A percentile compares a stretch with the other conserved stretches of the same genome.
These are phyloP conservation scores for Apostichopus leukothele DNA, from an alignment of 53 echinoderm and acorn worm genomes.

Conservation along the genomic window DNA sequence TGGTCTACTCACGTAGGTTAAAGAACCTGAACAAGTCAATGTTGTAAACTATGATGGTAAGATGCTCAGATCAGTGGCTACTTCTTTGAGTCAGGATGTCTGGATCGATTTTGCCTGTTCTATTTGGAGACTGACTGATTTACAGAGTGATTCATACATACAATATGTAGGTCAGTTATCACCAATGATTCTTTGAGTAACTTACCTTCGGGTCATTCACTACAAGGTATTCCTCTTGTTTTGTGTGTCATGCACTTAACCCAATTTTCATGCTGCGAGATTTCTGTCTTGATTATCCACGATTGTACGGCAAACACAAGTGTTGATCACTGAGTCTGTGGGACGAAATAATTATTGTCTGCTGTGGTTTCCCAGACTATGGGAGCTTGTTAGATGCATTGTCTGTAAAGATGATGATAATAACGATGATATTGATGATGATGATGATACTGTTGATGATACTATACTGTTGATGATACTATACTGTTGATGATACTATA, in stretches of 20 bases:
- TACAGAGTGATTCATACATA: not conserved
- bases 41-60: not conserved
- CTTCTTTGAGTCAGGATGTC: not conserved
- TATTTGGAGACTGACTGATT: not conserved
- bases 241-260: conserved; percentile 7
- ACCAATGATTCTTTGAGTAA: not conserved
- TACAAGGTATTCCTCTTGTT: not conserved
- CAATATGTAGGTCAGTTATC: not conserved
- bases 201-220: not conserved
- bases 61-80: not conserved
- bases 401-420: not conserved
- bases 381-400: too few species aligned
- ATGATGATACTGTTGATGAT: not conserved
- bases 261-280: not conserved
- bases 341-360: not conserved
- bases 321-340: not conserved
- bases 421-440: not conserved
- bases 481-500: not conserved
- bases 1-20: too few species aligned
- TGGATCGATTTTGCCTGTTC: not conserved
- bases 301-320: not conserved
- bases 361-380: too few species aligned
- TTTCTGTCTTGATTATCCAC: not conserved
- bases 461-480: not conserved
- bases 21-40: not conserved